Base-by-base conservation (phyloP, 2,888 invertebrate species). In the Spodoptera littoralis region DNA sequence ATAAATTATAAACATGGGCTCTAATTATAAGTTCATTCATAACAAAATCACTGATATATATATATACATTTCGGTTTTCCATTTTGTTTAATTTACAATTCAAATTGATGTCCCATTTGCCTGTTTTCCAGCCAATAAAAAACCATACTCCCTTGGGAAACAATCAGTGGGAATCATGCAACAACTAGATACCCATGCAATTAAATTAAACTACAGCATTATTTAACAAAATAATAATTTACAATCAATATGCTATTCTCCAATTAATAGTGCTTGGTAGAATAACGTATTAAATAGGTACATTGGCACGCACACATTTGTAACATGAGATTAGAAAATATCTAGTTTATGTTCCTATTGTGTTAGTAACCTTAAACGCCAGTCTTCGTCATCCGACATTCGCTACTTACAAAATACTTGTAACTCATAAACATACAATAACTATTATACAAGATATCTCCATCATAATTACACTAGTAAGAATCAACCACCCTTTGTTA, bases 1-100 rank as follows among this genome's bases (percentile, higher is more conserved):
- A 79, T 82, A 85, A 81, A 84, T 87, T 84, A 89, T 86, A 88
- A 82, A 92, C 92, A 92, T 83, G 84, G 87, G 88, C 83, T 76
- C 73, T 88, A 88, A 89, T 87, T 88, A 91, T 90, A 91, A 84
- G 85, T 85, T 83, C 86, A 84, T 82, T 86, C 82, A 81, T 73
- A 85, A 87, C 82, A 82, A 77, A 53, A 74, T 77, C 76, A 69
- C 63, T 36, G 36, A 8, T 36, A 36, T 36, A 62, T 67, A 76
- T 18, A 18, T 65, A 62, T 65, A 76, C 70, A 70, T 70, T 36
- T 8, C 36, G 36, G 54, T 62, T 49, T 60, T 57, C 44, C 13
- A 51, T 18, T 27, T 56, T 42, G 47, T 51, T 58, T 67, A n/a
- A 73, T 48, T 66, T 62, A 72, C 50, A 61, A 59, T 57, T 12